Evolutionary conservation across 2,113 vertebrate genomes (phyloP), one percentile per base, ranked within the genome.

Genomic region (Semicossyphus pulcher): DNA sequence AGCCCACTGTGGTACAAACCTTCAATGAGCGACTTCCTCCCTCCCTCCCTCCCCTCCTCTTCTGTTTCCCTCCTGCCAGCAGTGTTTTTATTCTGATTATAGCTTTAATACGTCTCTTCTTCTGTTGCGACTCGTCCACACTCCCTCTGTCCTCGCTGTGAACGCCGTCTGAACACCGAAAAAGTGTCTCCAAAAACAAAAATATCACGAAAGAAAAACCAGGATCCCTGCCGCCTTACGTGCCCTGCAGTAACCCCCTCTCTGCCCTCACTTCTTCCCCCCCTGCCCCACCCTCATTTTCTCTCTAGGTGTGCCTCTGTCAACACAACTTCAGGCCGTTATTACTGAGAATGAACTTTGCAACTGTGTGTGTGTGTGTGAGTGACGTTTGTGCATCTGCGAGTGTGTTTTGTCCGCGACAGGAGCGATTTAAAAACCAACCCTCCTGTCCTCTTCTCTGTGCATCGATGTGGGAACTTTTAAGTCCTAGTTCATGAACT

Each of bases 401-500:
- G 45, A 72, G 85, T 68, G 88, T 83, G 65, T 84, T 52, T 67
- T n/a, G 75, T 87, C 57, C 57, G 48, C n/a, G 61, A 66, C 54
- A 31, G 80, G 72, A 69, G 60, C 62, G 52, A 49, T 56, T 66
- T 44, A 62, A 61, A 64, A 63, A 53, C 5, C 39, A 16, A 61
- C 69, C 76, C 83, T 87, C 83, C 86, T 90, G 66, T 80, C 80
- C 52, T 77, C 71, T 49, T 63, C 68, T 80, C 84, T 65, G 74
- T 84, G 73, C 79, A 73, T 81, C 74, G 4, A 70, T 90, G 82
- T 84, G 88, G 90, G 90, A 92, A 89, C 91, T 88, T 90, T 81
- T 80, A 90, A 90, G 87, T 90, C 89, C 87, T 83, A 79, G 93
- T 92, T 93, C 83, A 82, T 92, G 91, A 94, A 93, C 94, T 94